Conservation (phyloP, 1,140 invertebrate species). For the Calycopis cecrops region DNA sequence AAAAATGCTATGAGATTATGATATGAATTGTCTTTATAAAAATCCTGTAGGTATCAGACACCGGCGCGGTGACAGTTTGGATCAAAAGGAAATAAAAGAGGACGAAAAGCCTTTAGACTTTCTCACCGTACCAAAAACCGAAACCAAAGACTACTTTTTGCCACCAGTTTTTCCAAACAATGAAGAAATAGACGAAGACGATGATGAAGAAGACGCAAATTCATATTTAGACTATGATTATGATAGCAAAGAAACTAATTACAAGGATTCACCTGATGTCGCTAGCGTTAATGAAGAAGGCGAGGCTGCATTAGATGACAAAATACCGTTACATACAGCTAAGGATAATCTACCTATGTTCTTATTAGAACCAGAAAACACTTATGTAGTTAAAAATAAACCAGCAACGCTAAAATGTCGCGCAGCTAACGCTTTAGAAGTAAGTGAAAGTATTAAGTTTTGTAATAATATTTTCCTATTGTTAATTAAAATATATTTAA, state of each 20-base stretch:
- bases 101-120: slow-evolving; percentile 43
- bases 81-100: slow-evolving; percentile 33
- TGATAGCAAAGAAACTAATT: slow-evolving; percentile 56
- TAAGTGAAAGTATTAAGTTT: slow-evolving; percentile 38
- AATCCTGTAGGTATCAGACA: slow-evolving; percentile 37
- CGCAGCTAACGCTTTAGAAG: slow-evolving; percentile 82
- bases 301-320: slow-evolving; percentile 51
- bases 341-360: slow-evolving; percentile 84
- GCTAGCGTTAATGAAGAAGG: slow-evolving; percentile 32
- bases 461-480: background rate
- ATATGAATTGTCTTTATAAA: background rate
- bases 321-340: slow-evolving; percentile 72
- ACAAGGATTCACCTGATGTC: slow-evolving; percentile 58
- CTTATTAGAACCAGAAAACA: slow-evolving; percentile 85
- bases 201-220: slow-evolving; percentile 51
- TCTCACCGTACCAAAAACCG: slow-evolving; percentile 36
- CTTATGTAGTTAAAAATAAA: slow-evolving; percentile 90
- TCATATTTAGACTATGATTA: slow-evolving; percentile 62
- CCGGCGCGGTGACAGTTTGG: slow-evolving; percentile 39
- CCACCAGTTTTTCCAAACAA: slow-evolving; percentile 48
- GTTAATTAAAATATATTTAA: background rate
- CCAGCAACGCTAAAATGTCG: slow-evolving; percentile 87
- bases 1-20: background rate
- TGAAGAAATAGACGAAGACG: slow-evolving; percentile 48
- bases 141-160: slow-evolving; percentile 58